Evolutionary conservation across 1,140 invertebrate genomes (phyloP), one percentile per base, ranked within the genome.

Genomic region (Formica exsecta): DNA sequence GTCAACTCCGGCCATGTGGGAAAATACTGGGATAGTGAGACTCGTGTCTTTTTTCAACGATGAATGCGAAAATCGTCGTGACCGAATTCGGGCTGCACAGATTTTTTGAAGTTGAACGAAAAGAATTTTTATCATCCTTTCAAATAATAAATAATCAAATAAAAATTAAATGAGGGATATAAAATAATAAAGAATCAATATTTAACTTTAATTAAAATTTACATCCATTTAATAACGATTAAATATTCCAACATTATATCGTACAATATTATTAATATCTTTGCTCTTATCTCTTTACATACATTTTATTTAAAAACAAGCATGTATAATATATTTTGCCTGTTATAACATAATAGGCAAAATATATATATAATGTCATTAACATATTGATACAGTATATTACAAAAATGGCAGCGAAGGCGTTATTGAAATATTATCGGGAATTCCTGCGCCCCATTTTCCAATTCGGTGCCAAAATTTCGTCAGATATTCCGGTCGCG

Each of bases 1-100:
- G 57, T 62, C 32, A 57, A 38, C 61, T 38, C 22, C 51, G 11
- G 8, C 44, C 66, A 77, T 89, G 87, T 90, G 86, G 75, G 86
- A 90, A 90, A 89, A 70, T 51, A 57, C 9, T 61, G 38, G 19
- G 48, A 22, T 70, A 80, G 41, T 25, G 41, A 71, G n/a, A 70
- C 25, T 70, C 79, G 64, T 54, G 66, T 66, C 66, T 59, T 11
- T 57, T 77, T 66, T 38, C 44, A 9, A 32, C 61, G 22, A 36
- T 25, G 16, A 54, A 44, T 9, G 51, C 29, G 16, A 36, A 38
- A 3, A 6, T 8, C 22, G 44, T 13, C 36, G n/a, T n/a, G 25
- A 66, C 16, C 51, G 54, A 80, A 59, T 80, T 68, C 38, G 16
- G 11, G 19, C 13, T 22, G 65, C 48, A 51, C 22, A n/a, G 5